Conservation (phyloP, 2,888 invertebrate genomes). For the Strigamia maritima region DNA sequence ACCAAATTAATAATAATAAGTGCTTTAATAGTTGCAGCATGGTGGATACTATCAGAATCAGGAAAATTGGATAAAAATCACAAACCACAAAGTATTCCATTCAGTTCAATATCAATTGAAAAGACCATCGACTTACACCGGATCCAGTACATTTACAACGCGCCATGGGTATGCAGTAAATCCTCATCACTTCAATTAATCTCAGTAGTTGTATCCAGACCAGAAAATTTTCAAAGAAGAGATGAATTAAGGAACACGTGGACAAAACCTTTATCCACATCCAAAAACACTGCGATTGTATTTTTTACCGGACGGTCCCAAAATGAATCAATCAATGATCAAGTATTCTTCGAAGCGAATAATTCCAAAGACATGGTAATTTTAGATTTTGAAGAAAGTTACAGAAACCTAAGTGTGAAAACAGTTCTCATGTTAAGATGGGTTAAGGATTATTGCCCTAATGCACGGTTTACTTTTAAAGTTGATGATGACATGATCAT, state of each 20-base stretch:
- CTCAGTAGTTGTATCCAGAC: not conserved
- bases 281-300: not conserved
- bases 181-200: not conserved
- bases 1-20: too few species aligned
- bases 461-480: constrained; percentile 72
- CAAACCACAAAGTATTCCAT: too few species aligned
- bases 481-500: constrained; percentile 88
- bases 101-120: too few species aligned
- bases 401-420: not conserved
- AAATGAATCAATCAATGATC: not conserved
- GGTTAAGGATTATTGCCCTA: constrained; percentile 59
- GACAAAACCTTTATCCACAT: not conserved
- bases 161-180: not conserved
- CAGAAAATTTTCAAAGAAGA: constrained; percentile 67
- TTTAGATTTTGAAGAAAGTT: too few species aligned
- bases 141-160: not conserved
- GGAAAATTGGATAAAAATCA: too few species aligned
- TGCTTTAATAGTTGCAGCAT: too few species aligned
- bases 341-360: not conserved
- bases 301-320: not conserved
- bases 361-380: too few species aligned
- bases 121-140: too few species aligned
- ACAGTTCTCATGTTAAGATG: not conserved
- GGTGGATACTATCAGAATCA: too few species aligned
- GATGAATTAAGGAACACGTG: constrained; percentile 78